Evolutionary conservation across 2,113 vertebrate genomes (phyloP).

Genomic region (Gasterosteus aculeatus): DNA sequence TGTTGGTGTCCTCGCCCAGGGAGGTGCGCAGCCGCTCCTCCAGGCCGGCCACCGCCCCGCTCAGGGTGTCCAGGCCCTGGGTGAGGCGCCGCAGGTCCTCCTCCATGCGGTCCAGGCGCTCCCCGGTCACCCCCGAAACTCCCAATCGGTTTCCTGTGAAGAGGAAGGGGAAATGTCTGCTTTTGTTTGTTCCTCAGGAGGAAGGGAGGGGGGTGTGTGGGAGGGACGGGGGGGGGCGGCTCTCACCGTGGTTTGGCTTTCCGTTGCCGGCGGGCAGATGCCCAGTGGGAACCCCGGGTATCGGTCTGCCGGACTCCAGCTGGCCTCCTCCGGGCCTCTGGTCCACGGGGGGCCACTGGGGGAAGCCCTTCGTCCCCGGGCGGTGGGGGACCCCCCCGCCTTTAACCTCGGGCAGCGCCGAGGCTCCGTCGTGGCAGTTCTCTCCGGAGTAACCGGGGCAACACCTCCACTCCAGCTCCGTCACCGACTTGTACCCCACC

Average conservation of each 20-base stretch:
- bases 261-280: slow-evolving; percentile 72
- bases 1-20: slow-evolving; percentile 88
- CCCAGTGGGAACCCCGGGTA: slow-evolving; percentile 78
- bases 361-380: slow-evolving; percentile 78
- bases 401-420: slow-evolving; percentile 78
- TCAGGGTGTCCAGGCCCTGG: slow-evolving; percentile 88
- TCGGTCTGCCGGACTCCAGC: slow-evolving; percentile 78
- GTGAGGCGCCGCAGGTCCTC: slow-evolving; percentile 88
- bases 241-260: slow-evolving; percentile 84
- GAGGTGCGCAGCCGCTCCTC: slow-evolving; percentile 88
- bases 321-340: slow-evolving; percentile 70
- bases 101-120: slow-evolving; percentile 91
- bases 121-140: slow-evolving; percentile 83
- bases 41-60: slow-evolving; percentile 83
- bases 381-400: slow-evolving; percentile 81
- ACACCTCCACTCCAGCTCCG: slow-evolving; percentile 94
- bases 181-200: neutral
- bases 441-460: slow-evolving; percentile 92
- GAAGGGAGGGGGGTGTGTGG: no score
- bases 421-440: slow-evolving; percentile 86
- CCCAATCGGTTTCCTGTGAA: slow-evolving; percentile 84
- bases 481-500: slow-evolving; percentile 92
- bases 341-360: slow-evolving; percentile 66
- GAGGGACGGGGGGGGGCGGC: neutral
- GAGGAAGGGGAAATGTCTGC: neutral